Evolutionary conservation across 1,140 invertebrate genomes (phyloP).

Genomic region (Ceratina japonica): DNA sequence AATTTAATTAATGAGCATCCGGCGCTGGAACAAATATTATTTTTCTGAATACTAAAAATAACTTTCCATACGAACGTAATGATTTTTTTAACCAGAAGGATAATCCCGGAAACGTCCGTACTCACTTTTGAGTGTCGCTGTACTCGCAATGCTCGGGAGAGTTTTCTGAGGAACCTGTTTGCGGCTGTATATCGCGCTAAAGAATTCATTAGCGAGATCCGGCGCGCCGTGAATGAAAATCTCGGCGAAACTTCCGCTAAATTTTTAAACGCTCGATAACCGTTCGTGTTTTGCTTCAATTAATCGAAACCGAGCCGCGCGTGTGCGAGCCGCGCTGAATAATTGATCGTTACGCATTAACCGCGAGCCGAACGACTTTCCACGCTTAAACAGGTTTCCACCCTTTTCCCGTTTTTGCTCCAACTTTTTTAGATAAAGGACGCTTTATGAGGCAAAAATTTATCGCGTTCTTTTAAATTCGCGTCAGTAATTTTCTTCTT

Average conservation of each 20-base stretch:
- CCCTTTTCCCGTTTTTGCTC: no score
- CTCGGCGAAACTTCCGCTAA: slow-evolving; percentile 40
- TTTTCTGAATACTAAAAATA: background rate
- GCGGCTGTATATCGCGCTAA: slow-evolving; percentile 37
- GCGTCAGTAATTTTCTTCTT: no score
- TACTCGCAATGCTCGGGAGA: no score
- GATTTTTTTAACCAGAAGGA: no score
- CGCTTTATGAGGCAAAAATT: no score
- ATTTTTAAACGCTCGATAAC: slow-evolving; percentile 43
- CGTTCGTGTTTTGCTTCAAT: slow-evolving; percentile 37
- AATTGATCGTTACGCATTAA: slow-evolving; percentile 27
- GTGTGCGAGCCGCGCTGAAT: background rate
- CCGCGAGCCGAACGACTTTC: background rate
- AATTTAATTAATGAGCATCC: slow-evolving; percentile 3
- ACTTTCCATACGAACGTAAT: no score
- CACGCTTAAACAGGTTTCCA: no score
- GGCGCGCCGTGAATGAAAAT: slow-evolving; percentile 36
- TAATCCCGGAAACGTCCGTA: no score
- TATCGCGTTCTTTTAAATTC: no score
- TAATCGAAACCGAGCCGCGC: slow-evolving; percentile 18
- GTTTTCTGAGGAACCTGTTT: slow-evolving; percentile 19
- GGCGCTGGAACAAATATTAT: no score
- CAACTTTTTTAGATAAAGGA: no score
- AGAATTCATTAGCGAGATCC: slow-evolving; percentile 58
- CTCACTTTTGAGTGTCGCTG: no score